Evolutionary conservation across 2,113 vertebrate species (phyloP).

Genomic region (Scolopax mira): DNA sequence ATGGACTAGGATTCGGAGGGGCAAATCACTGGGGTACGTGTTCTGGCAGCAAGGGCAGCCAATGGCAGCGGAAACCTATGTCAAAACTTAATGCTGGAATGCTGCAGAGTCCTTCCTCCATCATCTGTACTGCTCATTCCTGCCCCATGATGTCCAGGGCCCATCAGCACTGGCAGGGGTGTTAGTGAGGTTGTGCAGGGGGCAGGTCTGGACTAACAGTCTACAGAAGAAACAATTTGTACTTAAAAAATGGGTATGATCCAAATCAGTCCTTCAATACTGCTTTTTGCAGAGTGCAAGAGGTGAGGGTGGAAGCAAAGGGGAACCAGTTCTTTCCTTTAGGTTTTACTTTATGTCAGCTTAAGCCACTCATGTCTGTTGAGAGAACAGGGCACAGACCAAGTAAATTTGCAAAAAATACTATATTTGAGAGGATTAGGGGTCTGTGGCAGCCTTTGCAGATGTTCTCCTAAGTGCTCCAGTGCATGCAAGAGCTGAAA

Average conservation of each 20-base stretch:
- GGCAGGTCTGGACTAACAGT: not conserved
- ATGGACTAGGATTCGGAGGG: accelerated
- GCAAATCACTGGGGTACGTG: not conserved
- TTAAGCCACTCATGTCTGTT: not conserved
- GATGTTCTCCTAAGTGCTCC: not conserved
- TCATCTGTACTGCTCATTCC: not conserved
- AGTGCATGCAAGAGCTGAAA: not conserved
- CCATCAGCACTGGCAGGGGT: not conserved
- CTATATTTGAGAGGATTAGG: not conserved
- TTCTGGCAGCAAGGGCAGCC: not conserved
- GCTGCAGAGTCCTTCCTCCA: not conserved
- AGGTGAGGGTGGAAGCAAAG: not conserved
- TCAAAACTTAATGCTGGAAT: not conserved
- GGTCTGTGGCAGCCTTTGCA: accelerated
- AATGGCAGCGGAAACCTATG: not conserved
- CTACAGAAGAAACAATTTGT: not conserved
- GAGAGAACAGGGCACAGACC: not conserved
- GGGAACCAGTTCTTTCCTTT: not conserved
- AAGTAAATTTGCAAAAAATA: not conserved
- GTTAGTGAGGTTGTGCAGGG: not conserved
- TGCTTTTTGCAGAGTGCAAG: not conserved
- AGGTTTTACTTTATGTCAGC: not conserved
- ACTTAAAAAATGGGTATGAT: not conserved
- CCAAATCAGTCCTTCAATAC: not conserved
- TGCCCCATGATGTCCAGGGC: not conserved